These are phyloP conservation scores for Tigriopus japonicus DNA, from an alignment of 1,140 invertebrate species.

Conservation along the genomic window DNA sequence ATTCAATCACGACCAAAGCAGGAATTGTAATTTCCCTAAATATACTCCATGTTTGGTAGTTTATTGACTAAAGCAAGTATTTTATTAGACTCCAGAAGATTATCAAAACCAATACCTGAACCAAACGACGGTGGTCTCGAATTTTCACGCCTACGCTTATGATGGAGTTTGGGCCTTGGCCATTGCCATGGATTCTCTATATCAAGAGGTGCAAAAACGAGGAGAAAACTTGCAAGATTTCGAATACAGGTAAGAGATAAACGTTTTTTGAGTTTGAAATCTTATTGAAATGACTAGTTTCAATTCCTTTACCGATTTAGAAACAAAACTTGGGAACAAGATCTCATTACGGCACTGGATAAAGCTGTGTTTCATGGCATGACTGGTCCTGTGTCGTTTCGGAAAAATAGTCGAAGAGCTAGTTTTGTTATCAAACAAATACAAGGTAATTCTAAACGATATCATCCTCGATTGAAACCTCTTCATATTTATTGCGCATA, in stretches of 20 bases:
- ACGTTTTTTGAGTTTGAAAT: no score
- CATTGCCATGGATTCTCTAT: constrained; percentile 66
- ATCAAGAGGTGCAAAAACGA: constrained; percentile 34
- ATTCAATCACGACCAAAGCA: background rate
- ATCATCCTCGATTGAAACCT: background rate
- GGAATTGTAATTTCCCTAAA: background rate
- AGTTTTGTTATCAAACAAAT: background rate
- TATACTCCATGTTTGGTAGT: no score
- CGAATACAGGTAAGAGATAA: background rate
- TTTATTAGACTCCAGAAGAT: constrained; percentile 61
- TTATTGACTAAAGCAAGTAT: no score
- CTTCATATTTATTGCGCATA: no score
- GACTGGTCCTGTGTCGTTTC: background rate
- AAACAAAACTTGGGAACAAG: background rate
- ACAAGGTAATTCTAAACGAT: background rate
- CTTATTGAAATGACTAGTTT: no score
- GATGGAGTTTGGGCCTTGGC: constrained; percentile 94
- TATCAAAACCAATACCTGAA: constrained; percentile 67
- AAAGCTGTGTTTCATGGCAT: background rate
- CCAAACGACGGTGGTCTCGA: constrained; percentile 56
- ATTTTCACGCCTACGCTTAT: constrained; percentile 92
- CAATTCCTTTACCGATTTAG: background rate
- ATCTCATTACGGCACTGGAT: background rate
- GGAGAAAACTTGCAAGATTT: background rate
- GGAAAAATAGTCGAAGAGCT: background rate